Base-by-base conservation (phyloP, 1,140 invertebrate genomes). In the Asobara japonica region DNA sequence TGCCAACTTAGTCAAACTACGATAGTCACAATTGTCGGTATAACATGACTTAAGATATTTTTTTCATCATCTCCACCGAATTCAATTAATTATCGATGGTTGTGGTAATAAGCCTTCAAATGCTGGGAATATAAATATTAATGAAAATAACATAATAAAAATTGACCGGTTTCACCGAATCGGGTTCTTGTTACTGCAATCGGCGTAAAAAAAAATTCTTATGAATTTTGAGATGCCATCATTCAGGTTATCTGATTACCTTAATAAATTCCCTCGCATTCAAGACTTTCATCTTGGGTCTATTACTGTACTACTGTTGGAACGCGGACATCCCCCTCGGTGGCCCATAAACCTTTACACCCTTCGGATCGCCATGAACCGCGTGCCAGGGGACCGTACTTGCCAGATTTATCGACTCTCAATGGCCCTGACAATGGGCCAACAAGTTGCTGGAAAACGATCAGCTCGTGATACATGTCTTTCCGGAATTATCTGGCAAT, bases 371-470 rank as follows among this genome's bases (percentile, higher is more conserved):
- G 33, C 27, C 31, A 77, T 73, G 62, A 36, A 62, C 64, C 67
- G 75, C 74, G 76, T 77, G 77, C 77, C 76, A 69, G 45, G 76
- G 73, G 62, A 60, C 38, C 78, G 75, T 79, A 76, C 78, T 74
- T 60, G 41, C 64, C 73, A 83, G 81, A 86, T 86, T 86, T 86
- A 85, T 85, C 76, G 83, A 76, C 79, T 74, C 82, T 82, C 82
- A 82, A 86, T 84, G 78, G 80, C 77, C 75, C 66, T 78, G 79
- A 82, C 83, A 84, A 85, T 84, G 81, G 48, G 79, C 83, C 84
- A 85, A 87, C 84, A 87, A 87, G 84, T 86, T 85, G 84, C 77
- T 80, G 83, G 83, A 82, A 85, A 85, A 84, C 78, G 82, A 83
- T 80, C 80, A 72, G 60, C 65, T 71, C 64, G 71, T 69, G 75